phyloP scores from a whole-genome alignment of 1,140 invertebrate species.

The Trichonephila clavata region DNA sequence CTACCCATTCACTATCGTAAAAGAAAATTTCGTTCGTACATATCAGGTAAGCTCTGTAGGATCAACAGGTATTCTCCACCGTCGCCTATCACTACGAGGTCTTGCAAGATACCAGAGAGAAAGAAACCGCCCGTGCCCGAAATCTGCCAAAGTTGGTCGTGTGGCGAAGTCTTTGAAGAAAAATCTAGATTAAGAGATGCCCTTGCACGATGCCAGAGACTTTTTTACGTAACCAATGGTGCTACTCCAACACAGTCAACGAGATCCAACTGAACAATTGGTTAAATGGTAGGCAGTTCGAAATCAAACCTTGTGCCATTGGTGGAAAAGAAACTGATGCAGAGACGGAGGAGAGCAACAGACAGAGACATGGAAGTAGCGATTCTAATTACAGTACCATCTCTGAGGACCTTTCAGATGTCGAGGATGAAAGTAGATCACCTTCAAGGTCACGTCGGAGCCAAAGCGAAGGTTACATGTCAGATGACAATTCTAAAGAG shows the following conservation, averaged over 20 bases:
- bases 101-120: constrained; percentile 43
- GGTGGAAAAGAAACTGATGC: background rate
- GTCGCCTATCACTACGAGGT: background rate
- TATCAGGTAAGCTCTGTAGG: constrained; percentile 43
- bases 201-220: constrained; percentile 20
- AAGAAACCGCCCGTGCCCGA: background rate
- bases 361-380: constrained; percentile 52
- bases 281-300: constrained; percentile 21
- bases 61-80: background rate
- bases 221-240: constrained; percentile 51
- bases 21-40: constrained; percentile 57
- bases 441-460: background rate
- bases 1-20: constrained; percentile 52
- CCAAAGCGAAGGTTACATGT: constrained; percentile 68
- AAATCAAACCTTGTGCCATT: background rate
- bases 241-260: constrained; percentile 64
- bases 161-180: constrained; percentile 59
- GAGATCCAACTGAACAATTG: constrained; percentile 70
- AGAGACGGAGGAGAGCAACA: background rate
- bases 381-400: constrained; percentile 64
- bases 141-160: constrained; percentile 65
- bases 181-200: background rate
- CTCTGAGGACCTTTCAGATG: constrained; percentile 29
- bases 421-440: background rate
- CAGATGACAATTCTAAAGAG: constrained; percentile 13